A percentile compares a stretch with the other conserved stretches of the same genome.
These are phyloP conservation scores for Gryon sp. DNA, from an alignment of 1,140 invertebrate species.

Conservation along the genomic window DNA sequence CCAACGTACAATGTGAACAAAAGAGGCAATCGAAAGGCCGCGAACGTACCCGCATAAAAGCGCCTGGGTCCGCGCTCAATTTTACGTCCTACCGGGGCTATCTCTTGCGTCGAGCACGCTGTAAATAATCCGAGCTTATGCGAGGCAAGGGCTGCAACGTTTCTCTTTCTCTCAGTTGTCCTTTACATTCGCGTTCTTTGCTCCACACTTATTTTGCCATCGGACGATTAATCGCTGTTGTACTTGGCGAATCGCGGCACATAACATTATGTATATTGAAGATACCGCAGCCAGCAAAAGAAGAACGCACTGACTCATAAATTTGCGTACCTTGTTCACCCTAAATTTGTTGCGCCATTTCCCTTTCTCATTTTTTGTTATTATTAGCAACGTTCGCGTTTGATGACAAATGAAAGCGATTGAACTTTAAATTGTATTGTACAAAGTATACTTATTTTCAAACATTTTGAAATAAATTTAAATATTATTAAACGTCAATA, in stretches of 20 bases:
- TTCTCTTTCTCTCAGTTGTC: conserved; percentile 18
- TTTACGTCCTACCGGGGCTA: conserved; percentile 47
- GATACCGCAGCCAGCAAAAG: conserved; percentile 25
- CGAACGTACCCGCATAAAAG: conserved; percentile 36
- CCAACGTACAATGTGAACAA: conserved; percentile 7
- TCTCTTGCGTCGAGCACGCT: conserved; percentile 39
- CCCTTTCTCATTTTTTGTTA: conserved; percentile 6
- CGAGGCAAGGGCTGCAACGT: conserved; percentile 44
- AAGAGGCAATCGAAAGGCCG: not conserved
- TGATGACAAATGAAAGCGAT: no score
- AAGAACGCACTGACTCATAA: conserved; percentile 37
- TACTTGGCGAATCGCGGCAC: conserved; percentile 53
- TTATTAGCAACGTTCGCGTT: conserved; percentile 16
- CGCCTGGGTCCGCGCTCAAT: conserved; percentile 25
- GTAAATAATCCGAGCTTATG: conserved; percentile 63
- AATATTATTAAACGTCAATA: no score
- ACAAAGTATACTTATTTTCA: no score
- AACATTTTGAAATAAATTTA: no score
- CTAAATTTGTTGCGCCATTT: conserved; percentile 48
- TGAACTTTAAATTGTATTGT: no score
- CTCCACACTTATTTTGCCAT: conserved; percentile 57
- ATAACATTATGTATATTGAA: conserved; percentile 57
- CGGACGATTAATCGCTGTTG: conserved; percentile 60
- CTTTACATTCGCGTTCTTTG: conserved; percentile 45
- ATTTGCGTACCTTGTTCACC: conserved; percentile 44